Evolutionary conservation across 2,797 vertebrate genomes (phyloP).

Genomic region (Carapus acus): DNA sequence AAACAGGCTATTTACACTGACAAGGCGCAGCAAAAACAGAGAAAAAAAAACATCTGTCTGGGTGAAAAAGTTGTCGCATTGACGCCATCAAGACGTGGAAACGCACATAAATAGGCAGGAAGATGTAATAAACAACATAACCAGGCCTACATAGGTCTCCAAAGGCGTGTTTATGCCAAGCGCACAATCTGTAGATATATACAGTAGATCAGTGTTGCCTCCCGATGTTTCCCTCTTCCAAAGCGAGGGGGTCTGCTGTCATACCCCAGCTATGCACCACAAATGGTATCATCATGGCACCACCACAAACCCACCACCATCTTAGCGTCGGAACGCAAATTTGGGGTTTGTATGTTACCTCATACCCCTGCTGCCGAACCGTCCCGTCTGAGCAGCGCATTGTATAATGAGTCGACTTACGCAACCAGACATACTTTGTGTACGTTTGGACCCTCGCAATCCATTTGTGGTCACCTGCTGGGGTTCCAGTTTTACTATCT

Average conservation of each 20-base stretch:
- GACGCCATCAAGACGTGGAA: neutral
- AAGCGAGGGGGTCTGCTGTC: slow-evolving; percentile 26
- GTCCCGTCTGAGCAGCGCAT: slow-evolving; percentile 30
- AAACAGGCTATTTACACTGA: neutral
- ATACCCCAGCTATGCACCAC: slow-evolving; percentile 34
- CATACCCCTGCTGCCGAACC: slow-evolving; percentile 46
- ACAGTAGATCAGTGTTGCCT: neutral
- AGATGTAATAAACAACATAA: slow-evolving; percentile 1
- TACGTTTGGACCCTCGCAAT: slow-evolving; percentile 41
- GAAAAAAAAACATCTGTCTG: neutral
- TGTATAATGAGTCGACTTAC: slow-evolving; percentile 43
- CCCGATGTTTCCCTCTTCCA: slow-evolving; percentile 18
- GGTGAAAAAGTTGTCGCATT: neutral
- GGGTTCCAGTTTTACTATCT: slow-evolving; percentile 23
- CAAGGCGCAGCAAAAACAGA: neutral
- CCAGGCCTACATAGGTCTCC: neutral
- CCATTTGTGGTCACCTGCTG: slow-evolving; percentile 42
- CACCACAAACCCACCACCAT: slow-evolving; percentile 56
- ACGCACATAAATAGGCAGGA: neutral
- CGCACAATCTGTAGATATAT: slow-evolving; percentile 9
- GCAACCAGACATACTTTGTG: slow-evolving; percentile 37
- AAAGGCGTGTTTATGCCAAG: slow-evolving; percentile 7
- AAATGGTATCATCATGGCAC: slow-evolving; percentile 41
- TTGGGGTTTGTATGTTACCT: slow-evolving; percentile 55
- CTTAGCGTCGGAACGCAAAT: slow-evolving; percentile 50